phyloP scores from a whole-genome alignment of 1,140 invertebrate genomes.

The Venustaconcha ellipsiformis region DNA sequence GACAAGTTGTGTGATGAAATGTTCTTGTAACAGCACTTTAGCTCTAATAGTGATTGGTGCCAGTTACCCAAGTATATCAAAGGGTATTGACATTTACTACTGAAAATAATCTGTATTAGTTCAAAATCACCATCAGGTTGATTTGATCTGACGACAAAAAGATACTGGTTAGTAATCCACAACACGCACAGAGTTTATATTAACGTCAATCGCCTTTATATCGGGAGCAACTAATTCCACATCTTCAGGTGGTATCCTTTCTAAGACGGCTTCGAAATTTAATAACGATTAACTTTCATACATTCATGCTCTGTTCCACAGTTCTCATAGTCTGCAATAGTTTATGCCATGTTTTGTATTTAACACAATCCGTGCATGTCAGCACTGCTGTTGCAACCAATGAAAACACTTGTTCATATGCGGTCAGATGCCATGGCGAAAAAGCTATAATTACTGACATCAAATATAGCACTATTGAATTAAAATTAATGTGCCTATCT shows the following conservation, averaged over 20 bases:
- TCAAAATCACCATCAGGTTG: not conserved
- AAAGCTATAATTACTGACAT: slow-evolving; percentile 12
- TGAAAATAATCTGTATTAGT: not conserved
- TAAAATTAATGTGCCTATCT: slow-evolving; percentile 7
- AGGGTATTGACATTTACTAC: not conserved
- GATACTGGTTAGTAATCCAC: slow-evolving; percentile 19
- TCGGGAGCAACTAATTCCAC: not conserved
- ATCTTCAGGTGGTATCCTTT: slow-evolving; percentile 3
- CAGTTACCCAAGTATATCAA: slow-evolving; percentile 7
- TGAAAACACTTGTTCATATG: no score
- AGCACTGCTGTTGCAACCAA: no score
- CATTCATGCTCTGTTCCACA: not conserved
- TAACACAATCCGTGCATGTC: no score
- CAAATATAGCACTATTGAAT: slow-evolving; percentile 25
- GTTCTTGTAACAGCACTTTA: not conserved
- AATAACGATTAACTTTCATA: slow-evolving; percentile 5
- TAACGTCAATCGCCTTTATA: not conserved
- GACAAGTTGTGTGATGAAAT: not conserved
- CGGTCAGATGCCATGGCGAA: no score
- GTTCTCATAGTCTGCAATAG: no score
- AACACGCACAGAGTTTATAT: slow-evolving; percentile 12
- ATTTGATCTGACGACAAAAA: slow-evolving; percentile 6
- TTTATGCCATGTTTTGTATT: no score
- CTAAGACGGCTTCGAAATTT: slow-evolving; percentile 2
- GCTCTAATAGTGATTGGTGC: slow-evolving; percentile 4